phyloP scores from a whole-genome alignment of 2,797 vertebrate genomes.

The Coregonus ussuriensis region DNA sequence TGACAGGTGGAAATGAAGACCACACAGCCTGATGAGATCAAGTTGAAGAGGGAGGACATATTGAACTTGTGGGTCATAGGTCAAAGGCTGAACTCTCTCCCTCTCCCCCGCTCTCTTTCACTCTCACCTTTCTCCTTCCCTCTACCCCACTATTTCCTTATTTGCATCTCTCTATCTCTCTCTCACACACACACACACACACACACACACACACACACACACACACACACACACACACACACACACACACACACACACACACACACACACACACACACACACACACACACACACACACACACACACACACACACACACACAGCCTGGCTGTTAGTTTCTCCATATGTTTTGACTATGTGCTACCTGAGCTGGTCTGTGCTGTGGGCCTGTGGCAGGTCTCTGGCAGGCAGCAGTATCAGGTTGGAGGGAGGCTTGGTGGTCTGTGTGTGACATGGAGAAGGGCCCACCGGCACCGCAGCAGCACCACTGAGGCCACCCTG shows the following conservation, averaged over 20 bases:
- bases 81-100: constrained; percentile 43
- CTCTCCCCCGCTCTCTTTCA: neutral
- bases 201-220: neutral
- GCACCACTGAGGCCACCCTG: constrained; percentile 60
- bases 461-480: constrained; percentile 43
- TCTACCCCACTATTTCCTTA: constrained; percentile 6
- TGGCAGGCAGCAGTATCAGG: neutral
- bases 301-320: neutral
- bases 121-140: constrained; percentile 11
- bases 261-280: no score
- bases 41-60: constrained; percentile 56
- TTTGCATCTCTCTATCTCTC: constrained; percentile 11
- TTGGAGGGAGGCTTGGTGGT: neutral
- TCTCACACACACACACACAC: neutral
- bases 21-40: constrained; percentile 62
- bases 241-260: neutral
- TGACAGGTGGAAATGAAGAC: constrained; percentile 56
- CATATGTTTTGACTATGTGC: neutral
- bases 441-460: constrained; percentile 43
- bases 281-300: neutral
- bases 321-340: constrained; percentile 10
- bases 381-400: constrained; percentile 5
- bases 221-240: neutral
- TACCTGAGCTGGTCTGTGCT: constrained; percentile 7
- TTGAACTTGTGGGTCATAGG: constrained; percentile 69